Base-by-base conservation (phyloP, 2,888 invertebrate species). In the Agonum fuliginosum region DNA sequence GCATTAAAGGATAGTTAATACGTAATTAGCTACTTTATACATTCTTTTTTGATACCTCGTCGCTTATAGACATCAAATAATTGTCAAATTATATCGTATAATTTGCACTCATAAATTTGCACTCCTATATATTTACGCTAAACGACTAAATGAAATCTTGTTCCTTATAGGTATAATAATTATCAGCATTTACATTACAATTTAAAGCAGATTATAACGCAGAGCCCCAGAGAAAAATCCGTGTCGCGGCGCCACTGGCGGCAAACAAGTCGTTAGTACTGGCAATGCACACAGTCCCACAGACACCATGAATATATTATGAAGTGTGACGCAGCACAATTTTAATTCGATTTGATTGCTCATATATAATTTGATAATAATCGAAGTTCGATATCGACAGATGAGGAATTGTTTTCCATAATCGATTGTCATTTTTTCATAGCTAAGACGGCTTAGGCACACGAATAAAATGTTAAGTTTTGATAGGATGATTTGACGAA, bases 291-390 rank as follows among this genome's bases (percentile, higher is more conserved):
- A 75, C 46, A 62, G 41, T 41, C 41, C 19, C 73, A 74, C 62
- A 34, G 65, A 65, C 62, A 65, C 74, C 79, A 81, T 82, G 84
- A 84, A 84, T 84, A 83, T 82, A 84, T 84, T 84, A 84, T 84
- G 83, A 82, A 79, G 78, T 83, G 82, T 84, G 84, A 84, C 84
- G 81, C 80, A 81, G 84, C 84, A 83, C 80, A 84, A 84, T 83
- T 84, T 84, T 82, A 84, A 84, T 84, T 84, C 82, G 83, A 83
- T 83, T 84, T 84, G 83, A 84, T 84, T 84, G 83, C 83, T 84
- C 83, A 83, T 82, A 82, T 83, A 83, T 84, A 84, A 84, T 84
- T 84, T 83, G 84, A 84, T 84, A 83, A 84, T 83, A 79, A 82
- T 82, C 82, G 80, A 78, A 69, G 78, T 74, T 27, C 51, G 79